Percentiles rank a stretch among this genome's conserved stretches.
Evolutionary conservation across 2,888 invertebrate species (phyloP).

Genomic region (Corythucha ciliata): DNA sequence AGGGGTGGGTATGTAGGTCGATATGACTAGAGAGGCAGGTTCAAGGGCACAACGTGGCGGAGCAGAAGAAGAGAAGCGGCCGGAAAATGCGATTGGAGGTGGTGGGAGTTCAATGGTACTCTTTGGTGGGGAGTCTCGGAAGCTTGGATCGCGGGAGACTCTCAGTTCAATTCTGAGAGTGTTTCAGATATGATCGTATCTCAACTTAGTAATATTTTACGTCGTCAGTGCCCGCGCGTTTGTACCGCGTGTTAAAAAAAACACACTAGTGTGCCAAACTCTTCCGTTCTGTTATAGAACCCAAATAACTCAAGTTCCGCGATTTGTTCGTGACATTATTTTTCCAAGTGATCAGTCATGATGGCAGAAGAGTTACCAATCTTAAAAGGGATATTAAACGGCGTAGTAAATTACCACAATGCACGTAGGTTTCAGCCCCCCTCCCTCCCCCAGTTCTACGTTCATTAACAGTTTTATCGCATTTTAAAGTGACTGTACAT

Average conservation of each 20-base stretch:
- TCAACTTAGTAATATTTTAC: too few relatives aligned
- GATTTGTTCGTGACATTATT: constrained; percentile 4
- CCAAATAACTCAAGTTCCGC: too few relatives aligned
- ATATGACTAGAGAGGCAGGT: constrained; percentile 40
- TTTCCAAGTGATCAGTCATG: constrained; percentile 40
- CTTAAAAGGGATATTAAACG: constrained; percentile 81
- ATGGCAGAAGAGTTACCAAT: constrained; percentile 88
- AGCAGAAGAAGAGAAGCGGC: neutral
- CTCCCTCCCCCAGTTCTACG: neutral
- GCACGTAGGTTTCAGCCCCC: constrained; percentile 64
- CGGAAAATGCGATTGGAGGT: too few relatives aligned
- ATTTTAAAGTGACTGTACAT: neutral
- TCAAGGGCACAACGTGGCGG: constrained; percentile 34
- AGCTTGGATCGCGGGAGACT: too few relatives aligned
- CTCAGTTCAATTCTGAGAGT: too few relatives aligned
- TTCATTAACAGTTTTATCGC: neutral
- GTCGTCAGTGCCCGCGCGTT: too few relatives aligned
- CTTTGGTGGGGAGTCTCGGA: too few relatives aligned
- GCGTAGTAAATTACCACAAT: constrained; percentile 84
- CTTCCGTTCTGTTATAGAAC: too few relatives aligned
- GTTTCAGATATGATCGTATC: too few relatives aligned
- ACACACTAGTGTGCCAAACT: too few relatives aligned
- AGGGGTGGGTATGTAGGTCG: constrained; percentile 41
- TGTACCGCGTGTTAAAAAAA: too few relatives aligned
- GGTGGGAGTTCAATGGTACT: too few relatives aligned